Conservation (phyloP, 2,113 vertebrate species). For the Vidua macroura region DNA sequence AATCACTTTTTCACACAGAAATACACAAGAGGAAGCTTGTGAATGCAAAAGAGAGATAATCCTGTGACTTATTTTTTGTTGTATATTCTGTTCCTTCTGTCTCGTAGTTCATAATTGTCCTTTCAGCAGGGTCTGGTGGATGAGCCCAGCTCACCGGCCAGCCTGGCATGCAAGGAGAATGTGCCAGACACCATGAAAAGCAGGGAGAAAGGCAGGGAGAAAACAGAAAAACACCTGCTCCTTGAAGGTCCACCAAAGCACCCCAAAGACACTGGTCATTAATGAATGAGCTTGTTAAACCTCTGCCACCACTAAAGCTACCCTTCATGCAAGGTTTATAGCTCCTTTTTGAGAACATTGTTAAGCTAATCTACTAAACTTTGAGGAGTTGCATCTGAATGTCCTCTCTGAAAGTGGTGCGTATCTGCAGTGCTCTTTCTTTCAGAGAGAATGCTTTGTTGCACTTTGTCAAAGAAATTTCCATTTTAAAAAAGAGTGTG, state of each 20-base stretch:
- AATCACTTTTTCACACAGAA: not conserved
- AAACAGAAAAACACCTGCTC: conserved; percentile 53
- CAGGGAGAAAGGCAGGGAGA: not conserved
- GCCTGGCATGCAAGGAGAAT: not conserved
- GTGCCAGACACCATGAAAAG: not conserved
- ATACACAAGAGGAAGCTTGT: not conserved
- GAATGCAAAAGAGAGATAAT: not conserved
- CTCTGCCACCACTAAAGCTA: not conserved
- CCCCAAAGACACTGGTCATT: not conserved
- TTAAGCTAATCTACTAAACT: conserved; percentile 24
- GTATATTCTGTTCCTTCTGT: not conserved
- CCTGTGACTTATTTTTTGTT: not conserved
- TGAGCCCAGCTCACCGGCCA: not conserved
- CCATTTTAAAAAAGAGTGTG: not conserved
- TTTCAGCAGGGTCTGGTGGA: not conserved
- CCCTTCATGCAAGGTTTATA: not conserved
- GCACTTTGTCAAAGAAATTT: conserved; percentile 42
- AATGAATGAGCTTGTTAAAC: conserved; percentile 36
- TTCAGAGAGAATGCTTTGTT: conserved; percentile 34
- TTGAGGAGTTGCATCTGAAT: not conserved
- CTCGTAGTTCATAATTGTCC: accelerated
- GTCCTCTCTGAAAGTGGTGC: not conserved
- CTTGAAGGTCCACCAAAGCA: conserved; percentile 5
- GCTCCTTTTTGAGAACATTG: conserved; percentile 30
- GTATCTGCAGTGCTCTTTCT: conserved; percentile 22